These are phyloP conservation scores for Tolmerus cingulatus DNA, from an alignment of 2,888 invertebrate species.

Conservation along the genomic window DNA sequence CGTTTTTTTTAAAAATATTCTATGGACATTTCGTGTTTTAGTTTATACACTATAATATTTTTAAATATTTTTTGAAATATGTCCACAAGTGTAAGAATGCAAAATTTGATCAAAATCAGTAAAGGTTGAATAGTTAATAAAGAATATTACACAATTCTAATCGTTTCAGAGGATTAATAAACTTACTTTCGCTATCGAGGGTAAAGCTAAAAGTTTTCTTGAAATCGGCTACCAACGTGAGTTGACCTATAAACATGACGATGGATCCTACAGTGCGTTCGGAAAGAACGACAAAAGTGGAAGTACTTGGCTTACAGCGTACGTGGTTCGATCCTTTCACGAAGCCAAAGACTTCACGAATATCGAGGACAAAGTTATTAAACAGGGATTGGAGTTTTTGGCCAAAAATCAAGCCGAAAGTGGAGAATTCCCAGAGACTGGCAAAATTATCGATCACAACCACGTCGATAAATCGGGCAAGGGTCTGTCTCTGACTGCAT, in stretches of 20 bases:
- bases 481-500: constrained; percentile 80
- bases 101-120: too few relatives aligned
- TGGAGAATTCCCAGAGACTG: constrained; percentile 84
- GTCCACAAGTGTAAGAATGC: too few relatives aligned
- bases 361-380: constrained; percentile 74
- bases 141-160: background rate
- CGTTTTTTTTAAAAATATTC: too few relatives aligned
- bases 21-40: too few relatives aligned
- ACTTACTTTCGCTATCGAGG: constrained; percentile 71
- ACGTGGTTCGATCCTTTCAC: constrained; percentile 80
- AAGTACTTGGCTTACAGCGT: constrained; percentile 85
- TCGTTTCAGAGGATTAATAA: constrained; percentile 69
- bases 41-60: too few relatives aligned
- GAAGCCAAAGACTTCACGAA: constrained; percentile 76
- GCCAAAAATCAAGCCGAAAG: constrained; percentile 72
- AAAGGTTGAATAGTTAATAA: too few relatives aligned
- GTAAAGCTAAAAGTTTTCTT: constrained; percentile 65
- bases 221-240: constrained; percentile 79
- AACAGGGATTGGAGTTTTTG: constrained; percentile 76
- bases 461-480: constrained; percentile 70
- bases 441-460: constrained; percentile 72
- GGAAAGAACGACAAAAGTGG: constrained; percentile 72
- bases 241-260: constrained; percentile 75
- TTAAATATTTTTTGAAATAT: too few relatives aligned
- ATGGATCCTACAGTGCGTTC: constrained; percentile 85